Percentiles rank a stretch among this genome's conserved stretches.
Conservation (phyloP, 1,140 invertebrate genomes). For the Drosophila sp. region DNA sequence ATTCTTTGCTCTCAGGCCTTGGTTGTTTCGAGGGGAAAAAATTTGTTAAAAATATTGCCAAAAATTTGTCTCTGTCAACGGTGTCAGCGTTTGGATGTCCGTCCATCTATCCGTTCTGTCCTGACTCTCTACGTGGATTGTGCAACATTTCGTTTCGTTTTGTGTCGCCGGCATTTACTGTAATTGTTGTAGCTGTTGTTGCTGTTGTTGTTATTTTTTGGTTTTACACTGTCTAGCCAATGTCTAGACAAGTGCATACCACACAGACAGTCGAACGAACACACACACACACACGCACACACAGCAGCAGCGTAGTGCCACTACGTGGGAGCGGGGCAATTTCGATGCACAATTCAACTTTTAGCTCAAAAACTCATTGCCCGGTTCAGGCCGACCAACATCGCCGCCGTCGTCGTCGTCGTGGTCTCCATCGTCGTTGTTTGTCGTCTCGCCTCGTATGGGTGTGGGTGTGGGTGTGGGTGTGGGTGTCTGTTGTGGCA, state of each 20-base stretch:
- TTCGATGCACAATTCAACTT: constrained; percentile 81
- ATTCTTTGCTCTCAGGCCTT: constrained; percentile 6
- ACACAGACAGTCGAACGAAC: constrained; percentile 69
- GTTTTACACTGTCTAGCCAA: constrained; percentile 82
- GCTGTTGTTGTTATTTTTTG: constrained; percentile 63
- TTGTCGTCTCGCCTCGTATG: neutral
- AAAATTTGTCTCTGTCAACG: constrained; percentile 71
- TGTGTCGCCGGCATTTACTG: constrained; percentile 75
- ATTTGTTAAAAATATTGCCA: constrained; percentile 61
- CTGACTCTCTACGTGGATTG: constrained; percentile 55
- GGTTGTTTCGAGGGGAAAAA: constrained; percentile 9
- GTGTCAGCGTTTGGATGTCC: constrained; percentile 18
- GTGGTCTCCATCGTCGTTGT: neutral
- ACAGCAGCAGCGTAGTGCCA: constrained; percentile 21
- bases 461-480: neutral
- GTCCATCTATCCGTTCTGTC: constrained; percentile 11
- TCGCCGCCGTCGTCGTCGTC: constrained; percentile 14
- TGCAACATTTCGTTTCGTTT: constrained; percentile 76
- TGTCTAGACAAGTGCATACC: constrained; percentile 82
- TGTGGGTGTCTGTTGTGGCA: constrained; percentile 30
- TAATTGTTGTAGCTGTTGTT: constrained; percentile 61
- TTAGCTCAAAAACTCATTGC: constrained; percentile 78
- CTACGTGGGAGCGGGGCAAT: constrained; percentile 26
- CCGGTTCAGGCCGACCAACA: constrained; percentile 43
- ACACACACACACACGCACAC: constrained; percentile 39